Conservation (phyloP, 2,113 vertebrate species). For the Sitta europaea region DNA sequence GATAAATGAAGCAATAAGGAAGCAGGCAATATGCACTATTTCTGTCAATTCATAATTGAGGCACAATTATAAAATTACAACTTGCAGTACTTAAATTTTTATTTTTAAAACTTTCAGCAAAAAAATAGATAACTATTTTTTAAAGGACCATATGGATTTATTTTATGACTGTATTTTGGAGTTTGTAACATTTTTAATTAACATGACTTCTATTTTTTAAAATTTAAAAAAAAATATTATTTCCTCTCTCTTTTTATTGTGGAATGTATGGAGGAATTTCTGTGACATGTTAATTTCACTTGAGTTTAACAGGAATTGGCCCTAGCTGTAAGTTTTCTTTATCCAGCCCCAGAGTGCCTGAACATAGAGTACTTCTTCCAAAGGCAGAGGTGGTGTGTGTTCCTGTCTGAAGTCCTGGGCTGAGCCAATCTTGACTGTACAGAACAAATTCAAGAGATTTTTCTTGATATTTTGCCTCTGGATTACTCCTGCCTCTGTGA, state of each 20-base stretch:
- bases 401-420: constrained; percentile 21
- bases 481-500: not conserved
- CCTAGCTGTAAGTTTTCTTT: constrained; percentile 39
- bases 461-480: not conserved
- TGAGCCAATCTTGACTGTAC: not conserved
- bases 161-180: not conserved
- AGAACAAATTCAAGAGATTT: constrained; percentile 4
- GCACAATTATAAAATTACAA: not conserved
- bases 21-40: not conserved
- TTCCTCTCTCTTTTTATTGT: constrained; percentile 1
- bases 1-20: not conserved
- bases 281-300: constrained; percentile 50
- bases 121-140: not conserved
- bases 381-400: constrained; percentile 44
- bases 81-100: not conserved
- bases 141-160: not conserved
- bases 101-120: not conserved
- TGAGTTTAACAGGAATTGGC: constrained; percentile 40
- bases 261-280: constrained; percentile 3
- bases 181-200: not conserved
- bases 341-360: not conserved
- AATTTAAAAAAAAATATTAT: not conserved
- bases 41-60: not conserved
- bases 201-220: not conserved
- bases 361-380: constrained; percentile 50